Evolutionary conservation across 2,113 vertebrate genomes (phyloP).

Genomic region (Cyrtonyx montezumae): DNA sequence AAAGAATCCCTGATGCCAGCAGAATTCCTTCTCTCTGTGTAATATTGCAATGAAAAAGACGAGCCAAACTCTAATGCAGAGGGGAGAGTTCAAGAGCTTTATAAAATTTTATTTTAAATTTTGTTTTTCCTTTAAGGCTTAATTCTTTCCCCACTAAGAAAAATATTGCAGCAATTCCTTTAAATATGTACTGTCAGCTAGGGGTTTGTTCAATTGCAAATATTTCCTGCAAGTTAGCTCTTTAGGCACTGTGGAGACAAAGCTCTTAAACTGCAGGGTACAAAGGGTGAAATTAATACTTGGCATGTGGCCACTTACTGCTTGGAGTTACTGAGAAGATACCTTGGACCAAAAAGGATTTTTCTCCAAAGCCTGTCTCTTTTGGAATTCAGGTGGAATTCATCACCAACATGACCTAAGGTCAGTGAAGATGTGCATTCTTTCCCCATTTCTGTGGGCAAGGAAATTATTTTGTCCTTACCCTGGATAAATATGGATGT

Average conservation of each 20-base stretch:
- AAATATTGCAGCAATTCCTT: background rate
- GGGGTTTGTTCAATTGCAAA: background rate
- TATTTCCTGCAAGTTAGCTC: background rate
- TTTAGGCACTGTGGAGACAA: background rate
- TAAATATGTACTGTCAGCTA: background rate
- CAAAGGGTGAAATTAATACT: background rate
- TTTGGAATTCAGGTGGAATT: background rate
- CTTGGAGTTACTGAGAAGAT: background rate
- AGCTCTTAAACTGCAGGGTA: background rate
- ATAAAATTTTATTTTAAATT: background rate
- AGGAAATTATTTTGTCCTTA: background rate
- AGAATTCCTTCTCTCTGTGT: conserved; percentile 48
- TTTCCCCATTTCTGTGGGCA: background rate
- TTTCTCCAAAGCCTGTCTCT: background rate
- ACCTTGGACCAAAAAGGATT: background rate
- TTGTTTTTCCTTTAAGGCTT: background rate
- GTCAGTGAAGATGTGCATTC: background rate
- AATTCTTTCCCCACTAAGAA: background rate
- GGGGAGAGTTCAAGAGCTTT: conserved; percentile 1
- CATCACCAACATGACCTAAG: background rate
- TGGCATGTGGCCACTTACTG: background rate
- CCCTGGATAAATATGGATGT: background rate
- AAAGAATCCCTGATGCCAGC: conserved; percentile 49
- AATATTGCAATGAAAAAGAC: conserved; percentile 18
- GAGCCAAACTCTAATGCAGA: conserved; percentile 26